These are phyloP conservation scores for Bothrops jararaca DNA, from an alignment of 2,113 vertebrate genomes.

Conservation along the genomic window DNA sequence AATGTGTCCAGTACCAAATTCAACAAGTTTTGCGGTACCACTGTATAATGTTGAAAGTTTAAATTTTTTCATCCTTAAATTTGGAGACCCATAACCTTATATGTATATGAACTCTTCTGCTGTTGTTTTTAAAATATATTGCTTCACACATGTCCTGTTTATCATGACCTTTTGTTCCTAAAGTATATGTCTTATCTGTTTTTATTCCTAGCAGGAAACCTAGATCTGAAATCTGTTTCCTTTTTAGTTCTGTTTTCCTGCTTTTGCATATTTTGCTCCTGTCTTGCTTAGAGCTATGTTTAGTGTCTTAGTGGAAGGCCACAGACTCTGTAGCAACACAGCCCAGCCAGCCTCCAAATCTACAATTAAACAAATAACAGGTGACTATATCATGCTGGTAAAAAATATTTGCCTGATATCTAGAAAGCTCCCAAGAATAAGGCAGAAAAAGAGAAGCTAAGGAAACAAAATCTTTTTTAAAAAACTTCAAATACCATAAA, in stretches of 20 bases:
- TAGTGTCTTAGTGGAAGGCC: neutral
- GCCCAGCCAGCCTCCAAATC: neutral
- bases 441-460: neutral
- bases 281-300: neutral
- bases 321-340: neutral
- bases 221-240: slow-evolving; percentile 9
- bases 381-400: neutral
- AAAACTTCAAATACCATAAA: neutral
- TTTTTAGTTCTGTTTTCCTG: neutral
- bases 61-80: neutral
- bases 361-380: neutral
- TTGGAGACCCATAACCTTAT: neutral
- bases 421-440: neutral
- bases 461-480: neutral
- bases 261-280: neutral
- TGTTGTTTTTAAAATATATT: neutral
- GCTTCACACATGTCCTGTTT: neutral
- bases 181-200: neutral
- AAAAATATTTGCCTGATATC: neutral
- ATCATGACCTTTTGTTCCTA: neutral
- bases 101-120: neutral
- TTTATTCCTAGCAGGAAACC: slow-evolving; percentile 1
- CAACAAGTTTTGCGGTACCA: neutral
- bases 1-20: neutral
- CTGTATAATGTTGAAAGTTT: neutral